Evolutionary conservation across 2,797 vertebrate species (phyloP), one percentile per base, ranked within the genome.

Genomic region (Tragopan temminckii): DNA sequence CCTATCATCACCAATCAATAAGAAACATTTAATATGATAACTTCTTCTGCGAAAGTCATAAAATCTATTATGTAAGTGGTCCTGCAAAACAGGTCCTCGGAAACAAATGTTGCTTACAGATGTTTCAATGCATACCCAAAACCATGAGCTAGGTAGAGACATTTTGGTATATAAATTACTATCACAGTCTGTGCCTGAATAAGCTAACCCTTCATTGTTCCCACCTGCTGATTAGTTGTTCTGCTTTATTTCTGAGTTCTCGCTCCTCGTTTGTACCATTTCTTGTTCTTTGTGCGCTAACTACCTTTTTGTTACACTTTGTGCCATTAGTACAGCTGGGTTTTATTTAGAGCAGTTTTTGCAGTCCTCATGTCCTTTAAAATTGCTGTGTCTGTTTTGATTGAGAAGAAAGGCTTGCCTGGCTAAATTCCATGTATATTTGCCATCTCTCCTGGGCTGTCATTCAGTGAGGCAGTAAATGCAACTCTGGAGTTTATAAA

Each of bases 401-500:
- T 50, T 64, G 75, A 81, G 71, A 29, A 57, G 33, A 80, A 95
- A 53, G 53, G 79, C 66, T 85, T 85, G 68, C 25, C 76, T 82
- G 69, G 85, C 48, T 89, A 78, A 71, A 85, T 83, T 93, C 75
- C 27, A 4, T 85, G 24, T 81, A 7, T 70, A 68, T 74, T 92
- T n/a, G n/a, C 62, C 48, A 17, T 45, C 38, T 88, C 58, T 80
- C 50, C 62, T 63, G 79, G 38, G 58, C 85, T 80, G 53, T 40
- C 35, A 52, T 76, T 91, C 58, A 80, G 38, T 80, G 82, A 72
- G 85, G 59, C 50, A 88, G 42, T 66, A 89, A 95, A 85, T 88
- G 66, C 50, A 62, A 63, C 69, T 89, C 59, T 82, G n/a, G 2
- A 1, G 46, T 58, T 88, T 62, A 33, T 75, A 91, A 85, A 88